Percentiles rank a stretch among this genome's conserved stretches.
Evolutionary conservation across 2,797 vertebrate species (phyloP).

Genomic region (Trichosurus vulpecula): DNA sequence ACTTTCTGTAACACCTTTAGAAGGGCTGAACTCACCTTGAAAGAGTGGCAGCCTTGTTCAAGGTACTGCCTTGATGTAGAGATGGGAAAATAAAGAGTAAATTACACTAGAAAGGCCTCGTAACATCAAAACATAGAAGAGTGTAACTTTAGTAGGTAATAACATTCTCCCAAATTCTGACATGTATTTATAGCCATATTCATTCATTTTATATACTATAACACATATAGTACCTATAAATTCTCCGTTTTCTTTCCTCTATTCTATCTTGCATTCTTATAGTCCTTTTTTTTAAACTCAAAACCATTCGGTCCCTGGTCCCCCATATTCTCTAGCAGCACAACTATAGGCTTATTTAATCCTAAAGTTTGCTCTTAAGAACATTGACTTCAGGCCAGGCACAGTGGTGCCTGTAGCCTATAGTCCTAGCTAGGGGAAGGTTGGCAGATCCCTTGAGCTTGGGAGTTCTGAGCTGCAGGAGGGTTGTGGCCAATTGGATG

Average conservation of each 20-base stretch:
- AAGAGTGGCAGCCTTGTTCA: constrained; percentile 63
- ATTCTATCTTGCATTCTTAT: constrained; percentile 28
- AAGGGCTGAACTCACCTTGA: constrained; percentile 67
- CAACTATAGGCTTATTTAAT: background rate
- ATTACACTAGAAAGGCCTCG: constrained; percentile 57
- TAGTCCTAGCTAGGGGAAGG: background rate
- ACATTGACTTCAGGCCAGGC: background rate
- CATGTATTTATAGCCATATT: constrained; percentile 62
- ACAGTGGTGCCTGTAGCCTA: background rate
- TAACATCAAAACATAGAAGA: constrained; percentile 69
- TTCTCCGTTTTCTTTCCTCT: constrained; percentile 32
- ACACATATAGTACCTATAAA: constrained; percentile 58
- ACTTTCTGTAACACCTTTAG: constrained; percentile 48
- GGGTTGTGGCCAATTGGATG: background rate
- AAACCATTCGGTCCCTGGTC: background rate
- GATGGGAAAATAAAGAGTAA: constrained; percentile 60
- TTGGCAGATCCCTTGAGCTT: background rate
- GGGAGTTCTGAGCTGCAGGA: background rate
- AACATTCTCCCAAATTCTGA: constrained; percentile 67
- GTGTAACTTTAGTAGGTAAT: constrained; percentile 64
- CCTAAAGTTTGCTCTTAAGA: background rate
- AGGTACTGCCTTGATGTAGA: constrained; percentile 51
- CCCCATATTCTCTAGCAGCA: background rate
- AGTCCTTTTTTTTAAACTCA: background rate
- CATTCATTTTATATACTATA: constrained; percentile 64